Percentiles rank a stretch among this genome's conserved stretches.
phyloP scores from a whole-genome alignment of 2,797 vertebrate species.

The Sciaenops ocellatus region DNA sequence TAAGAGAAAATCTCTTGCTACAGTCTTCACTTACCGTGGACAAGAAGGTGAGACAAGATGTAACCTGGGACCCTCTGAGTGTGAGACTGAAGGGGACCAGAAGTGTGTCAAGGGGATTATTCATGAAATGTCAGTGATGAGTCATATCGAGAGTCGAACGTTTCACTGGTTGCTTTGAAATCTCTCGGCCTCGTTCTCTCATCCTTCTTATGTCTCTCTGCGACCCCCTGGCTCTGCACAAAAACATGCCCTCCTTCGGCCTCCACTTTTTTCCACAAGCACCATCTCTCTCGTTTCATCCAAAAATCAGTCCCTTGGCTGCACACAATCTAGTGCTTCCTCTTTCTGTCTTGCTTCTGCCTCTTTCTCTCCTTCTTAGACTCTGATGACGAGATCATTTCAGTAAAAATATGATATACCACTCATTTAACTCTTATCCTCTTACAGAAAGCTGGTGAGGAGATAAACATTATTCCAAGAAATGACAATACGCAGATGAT shows the following conservation, averaged over 20 bases:
- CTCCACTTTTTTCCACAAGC: slow-evolving; percentile 72
- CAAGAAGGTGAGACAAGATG: slow-evolving; percentile 46
- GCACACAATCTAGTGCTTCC: neutral
- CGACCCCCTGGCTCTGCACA: slow-evolving; percentile 51
- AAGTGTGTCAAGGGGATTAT: slow-evolving; percentile 63
- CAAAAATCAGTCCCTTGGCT: slow-evolving; percentile 25
- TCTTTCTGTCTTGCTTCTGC: slow-evolving; percentile 9
- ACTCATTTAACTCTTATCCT: slow-evolving; percentile 37
- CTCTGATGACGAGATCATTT: slow-evolving; percentile 17
- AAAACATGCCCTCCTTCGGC: slow-evolving; percentile 42
- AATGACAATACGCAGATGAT: slow-evolving; percentile 3
- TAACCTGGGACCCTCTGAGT: slow-evolving; percentile 72
- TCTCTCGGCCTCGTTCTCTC: neutral
- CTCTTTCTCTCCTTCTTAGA: neutral
- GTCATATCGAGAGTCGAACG: slow-evolving; percentile 68
- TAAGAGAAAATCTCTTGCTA: slow-evolving; percentile 3
- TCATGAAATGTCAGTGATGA: slow-evolving; percentile 78
- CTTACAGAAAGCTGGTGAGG: slow-evolving; percentile 33
- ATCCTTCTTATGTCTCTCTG: slow-evolving; percentile 7
- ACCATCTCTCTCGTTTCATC: slow-evolving; percentile 49
- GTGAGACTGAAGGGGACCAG: slow-evolving; percentile 68
- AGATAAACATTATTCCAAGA: slow-evolving; percentile 39
- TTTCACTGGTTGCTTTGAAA: neutral
- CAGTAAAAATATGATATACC: neutral
- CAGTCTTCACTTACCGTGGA: slow-evolving; percentile 59